Percentiles rank a stretch among this genome's conserved stretches.
phyloP scores from a whole-genome alignment of 2,888 invertebrate genomes.

The Hydraecia micacea region DNA sequence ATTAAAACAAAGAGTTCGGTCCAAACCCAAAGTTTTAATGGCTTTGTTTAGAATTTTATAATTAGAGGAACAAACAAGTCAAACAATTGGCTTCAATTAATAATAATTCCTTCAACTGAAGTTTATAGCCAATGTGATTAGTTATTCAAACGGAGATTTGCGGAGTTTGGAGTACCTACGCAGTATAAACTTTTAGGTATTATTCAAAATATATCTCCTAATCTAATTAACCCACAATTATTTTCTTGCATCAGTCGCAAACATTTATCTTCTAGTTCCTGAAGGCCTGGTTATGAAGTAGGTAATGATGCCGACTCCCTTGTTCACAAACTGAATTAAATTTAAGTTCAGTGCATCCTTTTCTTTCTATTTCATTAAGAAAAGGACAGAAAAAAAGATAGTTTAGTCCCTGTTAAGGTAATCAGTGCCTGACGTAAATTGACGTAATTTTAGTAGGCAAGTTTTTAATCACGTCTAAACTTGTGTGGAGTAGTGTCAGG shows the following conservation, averaged over 20 bases:
- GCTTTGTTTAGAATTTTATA: constrained; percentile 34
- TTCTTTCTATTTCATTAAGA: no score
- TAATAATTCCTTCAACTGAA: constrained; percentile 17
- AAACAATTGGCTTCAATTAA: constrained; percentile 25
- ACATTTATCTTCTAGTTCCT: background rate
- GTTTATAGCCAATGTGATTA: constrained; percentile 1
- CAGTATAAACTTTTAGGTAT: background rate
- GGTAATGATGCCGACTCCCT: background rate
- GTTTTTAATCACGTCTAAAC: no score
- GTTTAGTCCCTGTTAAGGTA: no score
- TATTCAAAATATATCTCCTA: background rate
- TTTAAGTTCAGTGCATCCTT: no score
- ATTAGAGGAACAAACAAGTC: constrained; percentile 29
- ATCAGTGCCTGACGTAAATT: no score
- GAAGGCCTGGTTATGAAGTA: background rate
- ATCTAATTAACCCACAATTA: background rate
- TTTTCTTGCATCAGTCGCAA: background rate
- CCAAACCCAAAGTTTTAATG: constrained; percentile 37
- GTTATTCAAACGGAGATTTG: constrained; percentile 15
- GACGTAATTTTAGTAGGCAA: no score
- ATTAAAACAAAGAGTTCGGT: constrained; percentile 19
- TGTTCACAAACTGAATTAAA: no score
- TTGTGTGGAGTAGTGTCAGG: no score
- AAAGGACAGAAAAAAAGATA: no score
- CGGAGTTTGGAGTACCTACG: background rate